Evolutionary conservation across 2,888 invertebrate genomes (phyloP), one percentile per base, ranked within the genome.

Genomic region (Linnaemya vulpina): DNA sequence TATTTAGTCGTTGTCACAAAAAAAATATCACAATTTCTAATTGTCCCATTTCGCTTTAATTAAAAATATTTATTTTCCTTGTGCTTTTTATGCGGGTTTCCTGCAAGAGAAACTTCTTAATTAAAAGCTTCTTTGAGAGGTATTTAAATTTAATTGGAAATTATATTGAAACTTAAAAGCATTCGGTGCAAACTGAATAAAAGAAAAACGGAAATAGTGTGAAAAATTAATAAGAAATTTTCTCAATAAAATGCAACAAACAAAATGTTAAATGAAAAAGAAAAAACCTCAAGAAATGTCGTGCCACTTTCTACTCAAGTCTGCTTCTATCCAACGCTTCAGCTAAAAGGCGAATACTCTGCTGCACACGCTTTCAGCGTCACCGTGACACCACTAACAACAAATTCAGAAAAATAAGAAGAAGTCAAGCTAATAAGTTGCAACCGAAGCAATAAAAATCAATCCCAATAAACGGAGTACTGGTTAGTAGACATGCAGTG

Each of bases 291-390:
- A 75, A 82, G 53, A 82, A 85, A 79, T 85, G 75, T 85, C 78
- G 82, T 85, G 85, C 82, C 82, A 82, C 82, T 85, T 85, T 85
- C 85, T 79, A 85, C 71, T 79, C 46, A 51, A 62, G 17, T 51
- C 51, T 40, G 60, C 17, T 25, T 30, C 75, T 38, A 51, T 60
- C 22, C 63, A 51, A 20, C 25, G 43, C 13, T 67, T n/a, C 11
- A 20, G 5, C 25, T 17, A 22, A 68, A 43, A 38, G 51, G 11
- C 9, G n/a, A 35, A 40, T 38, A 43, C 67, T 68, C 43, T 62
- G n/a, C 74, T n/a, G 35, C 53, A 22, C 74, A 68, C 71, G 67
- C 63, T 65, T 11, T 38, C 58, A 76, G 40, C 35, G 43, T 53
- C 62, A 62, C 17, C 20, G 13, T 25, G 38, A 22, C 25, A 58